Percentiles rank a stretch among this genome's conserved stretches.
Evolutionary conservation across 64 coral and sea anemone genomes (phyloP).

Genomic region (Hydrozoanthus tunicans): DNA sequence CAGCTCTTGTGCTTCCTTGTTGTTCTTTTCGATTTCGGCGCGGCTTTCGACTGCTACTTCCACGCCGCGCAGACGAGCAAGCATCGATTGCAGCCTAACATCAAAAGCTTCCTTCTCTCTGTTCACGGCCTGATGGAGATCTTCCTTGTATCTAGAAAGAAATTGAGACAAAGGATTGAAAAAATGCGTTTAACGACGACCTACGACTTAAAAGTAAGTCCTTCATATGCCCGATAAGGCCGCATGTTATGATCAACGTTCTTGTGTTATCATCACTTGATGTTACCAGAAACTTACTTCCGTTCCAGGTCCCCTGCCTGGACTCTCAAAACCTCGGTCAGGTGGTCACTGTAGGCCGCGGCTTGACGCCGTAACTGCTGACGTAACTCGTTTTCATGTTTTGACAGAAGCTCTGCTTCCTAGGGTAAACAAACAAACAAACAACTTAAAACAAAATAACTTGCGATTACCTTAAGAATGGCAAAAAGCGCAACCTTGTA

Average conservation of each 20-base stretch:
- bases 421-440: slow-evolving; percentile 1
- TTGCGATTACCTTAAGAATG: neutral
- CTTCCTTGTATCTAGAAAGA: slow-evolving; percentile 58
- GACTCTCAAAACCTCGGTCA: slow-evolving; percentile 88
- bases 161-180: neutral
- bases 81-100: slow-evolving; percentile 64
- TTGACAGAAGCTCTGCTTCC: slow-evolving; percentile 73
- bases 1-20: slow-evolving; percentile 77
- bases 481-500: too few relatives aligned
- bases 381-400: slow-evolving; percentile 76
- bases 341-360: slow-evolving; percentile 93
- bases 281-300: slow-evolving; percentile 52
- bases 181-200: neutral
- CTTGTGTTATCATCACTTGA: neutral
- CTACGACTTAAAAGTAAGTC: too few relatives aligned
- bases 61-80: slow-evolving; percentile 76
- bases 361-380: slow-evolving; percentile 96
- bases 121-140: slow-evolving; percentile 65
- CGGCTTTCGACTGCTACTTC: slow-evolving; percentile 69
- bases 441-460: neutral
- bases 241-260: too few relatives aligned
- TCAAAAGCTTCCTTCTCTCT: slow-evolving; percentile 67
- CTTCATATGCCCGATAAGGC: too few relatives aligned
- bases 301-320: slow-evolving; percentile 78
- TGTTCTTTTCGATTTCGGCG: slow-evolving; percentile 84